Evolutionary conservation across 2,888 invertebrate genomes (phyloP).

Genomic region (Noctua janthe): DNA sequence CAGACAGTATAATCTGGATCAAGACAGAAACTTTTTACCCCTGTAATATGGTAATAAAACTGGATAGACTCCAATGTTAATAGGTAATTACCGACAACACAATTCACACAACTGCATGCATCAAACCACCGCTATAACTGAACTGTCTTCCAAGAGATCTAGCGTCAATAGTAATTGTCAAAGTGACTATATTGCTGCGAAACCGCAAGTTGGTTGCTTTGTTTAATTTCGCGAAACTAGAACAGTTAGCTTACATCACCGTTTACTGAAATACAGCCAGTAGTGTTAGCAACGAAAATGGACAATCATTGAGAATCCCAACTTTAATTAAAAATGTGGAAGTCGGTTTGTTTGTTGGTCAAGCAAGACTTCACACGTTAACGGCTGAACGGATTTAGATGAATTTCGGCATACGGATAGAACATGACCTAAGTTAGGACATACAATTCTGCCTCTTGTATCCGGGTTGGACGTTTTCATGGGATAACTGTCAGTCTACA

Average conservation of each 20-base stretch:
- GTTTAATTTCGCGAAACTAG: neutral
- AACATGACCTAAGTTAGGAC: too few species aligned
- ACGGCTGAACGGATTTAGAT: neutral
- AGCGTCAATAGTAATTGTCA: conserved; percentile 13
- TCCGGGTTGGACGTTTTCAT: too few species aligned
- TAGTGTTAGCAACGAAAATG: neutral
- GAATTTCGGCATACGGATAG: neutral
- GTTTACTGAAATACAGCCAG: neutral
- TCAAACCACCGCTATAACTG: neutral
- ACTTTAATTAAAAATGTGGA: too few species aligned
- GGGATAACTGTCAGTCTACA: too few species aligned
- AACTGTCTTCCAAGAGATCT: neutral
- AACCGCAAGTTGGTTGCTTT: conserved; percentile 16
- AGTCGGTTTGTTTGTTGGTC: neutral
- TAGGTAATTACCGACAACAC: neutral
- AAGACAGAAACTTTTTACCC: too few species aligned
- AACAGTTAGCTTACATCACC: neutral
- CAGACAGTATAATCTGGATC: too few species aligned
- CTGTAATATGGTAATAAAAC: neutral
- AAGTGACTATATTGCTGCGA: conserved; percentile 1
- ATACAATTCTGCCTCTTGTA: too few species aligned
- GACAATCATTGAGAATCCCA: neutral
- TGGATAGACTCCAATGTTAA: neutral
- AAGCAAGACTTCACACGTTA: neutral
- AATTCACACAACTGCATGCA: neutral